A percentile compares a stretch with the other conserved stretches of the same genome.
Evolutionary conservation across 2,113 vertebrate species (phyloP).

Genomic region (Rissa tridactyla): DNA sequence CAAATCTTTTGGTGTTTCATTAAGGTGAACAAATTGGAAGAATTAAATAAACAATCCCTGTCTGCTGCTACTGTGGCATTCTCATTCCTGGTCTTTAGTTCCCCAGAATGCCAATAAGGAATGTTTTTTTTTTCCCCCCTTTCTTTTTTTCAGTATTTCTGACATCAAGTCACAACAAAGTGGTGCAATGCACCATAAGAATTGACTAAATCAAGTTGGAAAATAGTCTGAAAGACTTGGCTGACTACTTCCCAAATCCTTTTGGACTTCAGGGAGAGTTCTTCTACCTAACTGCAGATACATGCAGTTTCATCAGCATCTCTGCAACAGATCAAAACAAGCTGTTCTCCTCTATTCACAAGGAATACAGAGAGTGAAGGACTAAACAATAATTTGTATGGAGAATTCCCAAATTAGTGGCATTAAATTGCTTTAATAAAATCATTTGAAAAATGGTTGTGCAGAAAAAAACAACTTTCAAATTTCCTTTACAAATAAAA

Average conservation of each 20-base stretch:
- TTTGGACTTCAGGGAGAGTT: constrained; percentile 46
- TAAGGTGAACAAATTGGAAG: constrained; percentile 88
- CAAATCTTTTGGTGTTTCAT: constrained; percentile 89
- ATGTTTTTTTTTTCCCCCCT: accelerated
- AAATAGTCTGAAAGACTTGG: constrained; percentile 56
- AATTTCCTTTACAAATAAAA: background rate
- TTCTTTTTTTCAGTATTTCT: background rate
- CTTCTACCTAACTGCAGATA: constrained; percentile 16
- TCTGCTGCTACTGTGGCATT: constrained; percentile 36
- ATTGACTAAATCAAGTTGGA: constrained; percentile 49
- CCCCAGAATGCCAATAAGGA: constrained; percentile 36
- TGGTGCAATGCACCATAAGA: constrained; percentile 26
- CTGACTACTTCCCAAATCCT: constrained; percentile 55
- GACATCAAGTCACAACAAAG: constrained; percentile 20
- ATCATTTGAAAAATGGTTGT: background rate
- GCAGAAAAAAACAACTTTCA: background rate
- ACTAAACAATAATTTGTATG: background rate
- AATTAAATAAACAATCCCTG: constrained; percentile 82
- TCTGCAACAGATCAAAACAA: background rate
- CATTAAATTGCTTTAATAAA: background rate
- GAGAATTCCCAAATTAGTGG: constrained; percentile 3
- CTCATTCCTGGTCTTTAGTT: constrained; percentile 33
- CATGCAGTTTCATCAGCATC: background rate
- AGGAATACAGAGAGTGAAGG: background rate
- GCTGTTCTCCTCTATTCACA: background rate